Conservation (phyloP, 1,140 invertebrate species). For the Heliconius hewitsoni region DNA sequence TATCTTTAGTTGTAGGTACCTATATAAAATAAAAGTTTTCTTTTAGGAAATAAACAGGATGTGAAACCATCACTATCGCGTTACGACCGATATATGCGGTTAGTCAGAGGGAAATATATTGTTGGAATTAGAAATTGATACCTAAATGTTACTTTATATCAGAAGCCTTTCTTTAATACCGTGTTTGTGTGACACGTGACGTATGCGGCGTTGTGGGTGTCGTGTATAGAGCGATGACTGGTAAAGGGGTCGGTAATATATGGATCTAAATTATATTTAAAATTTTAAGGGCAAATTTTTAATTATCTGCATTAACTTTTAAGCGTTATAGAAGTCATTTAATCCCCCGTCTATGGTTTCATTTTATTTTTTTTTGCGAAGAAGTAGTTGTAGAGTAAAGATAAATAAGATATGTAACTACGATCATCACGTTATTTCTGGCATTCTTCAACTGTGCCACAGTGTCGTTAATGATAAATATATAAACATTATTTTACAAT, state of each 20-base stretch:
- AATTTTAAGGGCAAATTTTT: background rate
- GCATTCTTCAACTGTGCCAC: too few species aligned
- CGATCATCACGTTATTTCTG: too few species aligned
- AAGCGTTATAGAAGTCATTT: too few species aligned
- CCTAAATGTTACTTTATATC: slow-evolving; percentile 40
- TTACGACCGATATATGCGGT: slow-evolving; percentile 45
- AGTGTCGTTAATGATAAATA: too few species aligned
- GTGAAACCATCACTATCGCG: slow-evolving; percentile 40
- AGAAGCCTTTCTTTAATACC: slow-evolving; percentile 38
- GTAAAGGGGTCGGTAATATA: background rate
- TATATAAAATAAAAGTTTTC: background rate
- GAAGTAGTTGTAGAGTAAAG: too few species aligned
- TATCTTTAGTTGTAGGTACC: too few species aligned
- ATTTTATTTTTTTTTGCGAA: too few species aligned
- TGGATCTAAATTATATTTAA: background rate
- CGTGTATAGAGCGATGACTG: background rate
- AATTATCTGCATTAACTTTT: background rate
- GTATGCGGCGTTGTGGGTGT: background rate
- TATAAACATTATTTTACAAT: background rate
- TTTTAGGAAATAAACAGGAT: slow-evolving; percentile 36
- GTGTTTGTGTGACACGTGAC: background rate
- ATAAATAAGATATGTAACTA: too few species aligned
- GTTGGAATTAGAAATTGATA: slow-evolving; percentile 40
- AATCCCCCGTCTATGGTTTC: too few species aligned
- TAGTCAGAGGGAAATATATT: slow-evolving; percentile 40